A percentile compares a stretch with the other conserved stretches of the same genome.
Evolutionary conservation across 2,113 vertebrate genomes (phyloP).

Genomic region (Fulica atra): DNA sequence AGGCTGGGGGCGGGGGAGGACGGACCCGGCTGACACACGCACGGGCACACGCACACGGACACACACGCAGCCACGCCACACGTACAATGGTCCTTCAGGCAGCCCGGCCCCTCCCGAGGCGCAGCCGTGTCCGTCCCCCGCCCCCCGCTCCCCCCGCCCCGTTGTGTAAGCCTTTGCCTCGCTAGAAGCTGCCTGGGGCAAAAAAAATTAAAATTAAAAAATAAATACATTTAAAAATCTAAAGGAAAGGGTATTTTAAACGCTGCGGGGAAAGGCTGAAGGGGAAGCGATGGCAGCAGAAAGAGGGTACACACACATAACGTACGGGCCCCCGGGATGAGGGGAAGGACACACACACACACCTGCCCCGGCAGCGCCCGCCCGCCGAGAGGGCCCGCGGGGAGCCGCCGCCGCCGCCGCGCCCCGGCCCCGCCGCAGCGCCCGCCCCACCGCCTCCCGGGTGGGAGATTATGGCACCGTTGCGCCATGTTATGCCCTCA

Average conservation of each 20-base stretch:
- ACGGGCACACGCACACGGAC: not conserved
- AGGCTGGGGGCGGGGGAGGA: not conserved
- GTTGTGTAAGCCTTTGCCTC: constrained; percentile 36
- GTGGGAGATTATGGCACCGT: not conserved
- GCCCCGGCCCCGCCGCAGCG: not conserved
- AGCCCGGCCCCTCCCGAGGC: not conserved
- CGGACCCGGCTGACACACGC: not conserved
- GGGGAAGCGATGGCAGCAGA: not conserved
- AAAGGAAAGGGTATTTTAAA: not conserved
- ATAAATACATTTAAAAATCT: no score
- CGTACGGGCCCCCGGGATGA: not conserved
- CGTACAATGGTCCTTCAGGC: not conserved
- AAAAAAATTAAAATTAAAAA: not conserved
- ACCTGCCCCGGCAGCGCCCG: constrained; percentile 1
- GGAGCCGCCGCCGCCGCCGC: not conserved
- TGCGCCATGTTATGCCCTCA: constrained; percentile 6
- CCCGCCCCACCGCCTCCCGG: constrained; percentile 7
- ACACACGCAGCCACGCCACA: not conserved
- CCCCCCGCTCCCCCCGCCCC: not conserved
- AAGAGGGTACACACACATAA: not conserved
- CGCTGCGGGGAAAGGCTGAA: not conserved
- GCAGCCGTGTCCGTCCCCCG: not conserved
- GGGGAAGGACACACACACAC: not conserved
- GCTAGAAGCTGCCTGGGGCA: not conserved
- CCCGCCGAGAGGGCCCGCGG: not conserved